phyloP scores from a whole-genome alignment of 2,113 vertebrate genomes.

The Aleadryas rufinucha region DNA sequence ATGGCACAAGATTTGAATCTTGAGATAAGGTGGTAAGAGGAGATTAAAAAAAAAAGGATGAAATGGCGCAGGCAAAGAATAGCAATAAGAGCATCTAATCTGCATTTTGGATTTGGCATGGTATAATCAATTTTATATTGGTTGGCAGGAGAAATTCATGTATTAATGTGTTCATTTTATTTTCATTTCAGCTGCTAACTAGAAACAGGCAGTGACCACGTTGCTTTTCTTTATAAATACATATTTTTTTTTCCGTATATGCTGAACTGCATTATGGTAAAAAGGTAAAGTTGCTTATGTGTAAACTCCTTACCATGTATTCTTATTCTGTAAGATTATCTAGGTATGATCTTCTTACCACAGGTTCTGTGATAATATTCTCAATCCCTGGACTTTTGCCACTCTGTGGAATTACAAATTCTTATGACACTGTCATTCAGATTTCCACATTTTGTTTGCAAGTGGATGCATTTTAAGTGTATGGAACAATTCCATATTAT shows the following conservation, averaged over 20 bases:
- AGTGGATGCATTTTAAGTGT: neutral
- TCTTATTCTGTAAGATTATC: neutral
- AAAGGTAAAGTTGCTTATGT: neutral
- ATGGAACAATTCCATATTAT: neutral
- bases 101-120: neutral
- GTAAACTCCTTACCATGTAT: neutral
- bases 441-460: neutral
- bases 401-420: neutral
- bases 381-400: neutral
- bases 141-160: neutral
- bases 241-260: fast-evolving
- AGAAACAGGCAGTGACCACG: neutral
- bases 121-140: neutral
- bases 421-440: neutral
- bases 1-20: slow-evolving; percentile 46
- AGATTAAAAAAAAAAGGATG: slow-evolving; percentile 48
- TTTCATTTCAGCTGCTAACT: neutral
- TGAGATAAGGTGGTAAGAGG: slow-evolving; percentile 51
- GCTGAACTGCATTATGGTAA: neutral
- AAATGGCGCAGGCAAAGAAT: slow-evolving; percentile 35
- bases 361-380: neutral
- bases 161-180: neutral
- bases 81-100: neutral
- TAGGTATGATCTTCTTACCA: neutral
- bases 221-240: neutral